Base-by-base conservation (phyloP, 1,140 invertebrate genomes). In the Leucophenga varia region DNA sequence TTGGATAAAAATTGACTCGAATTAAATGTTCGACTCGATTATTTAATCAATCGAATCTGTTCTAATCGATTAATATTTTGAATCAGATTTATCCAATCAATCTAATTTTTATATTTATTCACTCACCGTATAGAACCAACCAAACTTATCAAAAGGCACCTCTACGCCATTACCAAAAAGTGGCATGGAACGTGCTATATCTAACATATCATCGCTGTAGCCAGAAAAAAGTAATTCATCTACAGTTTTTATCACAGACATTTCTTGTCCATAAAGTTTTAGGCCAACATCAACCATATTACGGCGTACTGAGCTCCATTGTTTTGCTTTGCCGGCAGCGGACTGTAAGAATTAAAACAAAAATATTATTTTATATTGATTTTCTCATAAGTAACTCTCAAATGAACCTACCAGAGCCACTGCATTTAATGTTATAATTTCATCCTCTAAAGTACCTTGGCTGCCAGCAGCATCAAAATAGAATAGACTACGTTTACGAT, bases 201-300 rank as follows among this genome's bases (percentile, higher is more conserved):
- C 81, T 28, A 92, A 79, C 13, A 92, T 68, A 0, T 78, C 54
- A 61, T 93, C 89, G 0, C 79, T 75, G 57, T 89, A 92, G 0
- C 90, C 90, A 2, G 86, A 83, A 60, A 91, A 92, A 0, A 91
- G 74, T n/a, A 92, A 74, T 56, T 93, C 82, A 9, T 82, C 76
- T 1, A 86, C 86, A 0, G 80, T 82, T 61, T 84, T 88, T 0
- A 78, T 80, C 1, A 89, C 77, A 5, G 80, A 77, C 16, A 89
- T 69, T 17, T 74, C 71, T 36, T 82, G 79, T 3, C 74, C 72
- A 40, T 78, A 77, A 59, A 79, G 63, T 6, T 72, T 76, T 10
- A 86, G 59, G 2, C 79, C 71, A 40, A 83, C 63, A 0, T 84
- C 82, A 2, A 88, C 57, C 9, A 78, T 74, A 39, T 77, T 78